Evolutionary conservation across 2,888 invertebrate genomes (phyloP), one percentile per base, ranked within the genome.

Genomic region (Monopis laevigella): DNA sequence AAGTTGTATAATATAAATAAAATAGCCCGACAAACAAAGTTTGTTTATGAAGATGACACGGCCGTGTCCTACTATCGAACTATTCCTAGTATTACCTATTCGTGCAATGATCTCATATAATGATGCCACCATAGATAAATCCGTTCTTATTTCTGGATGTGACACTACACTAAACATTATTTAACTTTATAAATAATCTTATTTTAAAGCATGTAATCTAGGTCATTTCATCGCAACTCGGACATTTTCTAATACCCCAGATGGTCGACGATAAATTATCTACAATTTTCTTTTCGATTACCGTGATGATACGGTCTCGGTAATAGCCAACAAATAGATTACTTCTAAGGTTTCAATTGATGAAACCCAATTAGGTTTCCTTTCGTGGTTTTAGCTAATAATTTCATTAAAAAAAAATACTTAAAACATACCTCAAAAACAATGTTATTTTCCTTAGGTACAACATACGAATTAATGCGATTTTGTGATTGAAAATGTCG

Each of bases 91-190:
- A 36, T 21, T 36, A 3, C 4, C 17, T 36, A 36, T 36, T 36
- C 19, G 34, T 14, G 46, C 46, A 53, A 49, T 74, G 75, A 75
- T 66, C 58, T 75, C 75, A 74, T 54, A 53, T n/a, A n/a, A n/a
- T 48, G 57, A 47, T 46, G 47, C 44, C 53, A 55, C 52, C 53
- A 17, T 27, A 12, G 21, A 30, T n/a, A n/a, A 41, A 13, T 32
- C 14, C 71, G 21, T 18, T 36, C 21, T 66, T 53, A 57, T 69
- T 72, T 74, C 62, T 65, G 65, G 64, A 54, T 61, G 69, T 74
- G 74, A 73, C 75, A 74, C 69, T 60, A 67, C 62, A 66, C 64
- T 70, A 67, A 67, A 65, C 60, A 56, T 63, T 56, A 64, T 64
- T 62, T 59, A 55, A 58, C 55, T 56, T 54, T 51, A 45, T 46